Percentiles rank a stretch among this genome's conserved stretches.
These are phyloP conservation scores for Caenorhabditis brenneri DNA, from an alignment of 1,140 invertebrate genomes.

Conservation along the genomic window DNA sequence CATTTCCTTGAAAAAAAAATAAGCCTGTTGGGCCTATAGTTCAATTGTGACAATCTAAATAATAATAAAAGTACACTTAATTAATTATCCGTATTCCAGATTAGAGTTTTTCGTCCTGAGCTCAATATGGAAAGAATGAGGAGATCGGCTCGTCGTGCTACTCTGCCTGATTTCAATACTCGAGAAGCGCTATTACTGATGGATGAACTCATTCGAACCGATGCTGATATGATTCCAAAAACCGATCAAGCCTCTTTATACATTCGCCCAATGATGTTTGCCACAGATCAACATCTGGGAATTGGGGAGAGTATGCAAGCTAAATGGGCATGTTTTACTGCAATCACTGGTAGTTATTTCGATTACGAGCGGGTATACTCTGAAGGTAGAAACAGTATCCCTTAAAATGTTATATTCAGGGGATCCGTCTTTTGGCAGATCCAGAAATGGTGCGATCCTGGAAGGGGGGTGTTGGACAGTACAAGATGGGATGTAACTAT, in stretches of 20 bases:
- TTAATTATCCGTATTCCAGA: no score
- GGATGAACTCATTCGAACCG: conserved; percentile 84
- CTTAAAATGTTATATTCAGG: conserved; percentile 81
- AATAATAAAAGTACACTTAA: no score
- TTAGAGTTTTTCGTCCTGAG: conserved; percentile 90
- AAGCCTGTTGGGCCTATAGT: no score
- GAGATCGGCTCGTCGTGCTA: conserved; percentile 80
- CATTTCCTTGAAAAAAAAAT: no score
- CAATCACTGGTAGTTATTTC: conserved; percentile 91
- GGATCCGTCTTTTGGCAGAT: conserved; percentile 82
- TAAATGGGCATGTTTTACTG: conserved; percentile 84
- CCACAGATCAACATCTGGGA: conserved; percentile 90
- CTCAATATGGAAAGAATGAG: conserved; percentile 94
- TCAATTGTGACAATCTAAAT: no score
- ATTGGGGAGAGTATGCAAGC: conserved; percentile 83
- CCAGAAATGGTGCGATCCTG: conserved; percentile 85
- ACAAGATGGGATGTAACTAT: conserved; percentile 85
- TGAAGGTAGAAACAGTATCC: conserved; percentile 75
- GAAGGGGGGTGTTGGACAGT: conserved; percentile 90
- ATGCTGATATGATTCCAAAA: conserved; percentile 95
- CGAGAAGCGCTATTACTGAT: conserved; percentile 87
- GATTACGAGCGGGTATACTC: conserved; percentile 80
- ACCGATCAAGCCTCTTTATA: conserved; percentile 85
- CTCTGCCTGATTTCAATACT: conserved; percentile 86
- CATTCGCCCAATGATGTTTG: conserved; percentile 92